Conservation (phyloP, 2,888 invertebrate species). For the Plebejus anna region DNA sequence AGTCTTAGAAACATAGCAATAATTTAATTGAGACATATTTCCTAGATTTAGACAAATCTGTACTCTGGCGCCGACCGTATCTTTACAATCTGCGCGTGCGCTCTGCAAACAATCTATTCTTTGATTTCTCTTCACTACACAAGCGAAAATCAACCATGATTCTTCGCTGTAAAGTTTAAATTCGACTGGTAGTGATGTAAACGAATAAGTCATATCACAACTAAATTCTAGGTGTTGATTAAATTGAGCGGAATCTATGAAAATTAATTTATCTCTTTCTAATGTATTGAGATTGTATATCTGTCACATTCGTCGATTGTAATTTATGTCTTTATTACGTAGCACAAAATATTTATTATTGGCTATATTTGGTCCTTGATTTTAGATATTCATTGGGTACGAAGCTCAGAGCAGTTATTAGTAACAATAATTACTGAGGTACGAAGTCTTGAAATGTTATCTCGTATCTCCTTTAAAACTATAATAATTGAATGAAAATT, state of each 20-base stretch:
- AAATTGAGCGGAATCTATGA: constrained; percentile 44
- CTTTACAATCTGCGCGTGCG: constrained; percentile 58
- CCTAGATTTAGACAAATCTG: constrained; percentile 20
- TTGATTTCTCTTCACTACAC: constrained; percentile 46
- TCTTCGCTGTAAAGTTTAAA: constrained; percentile 13
- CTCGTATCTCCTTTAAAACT: not conserved
- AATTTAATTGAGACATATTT: constrained; percentile 16
- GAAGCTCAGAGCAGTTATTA: no score
- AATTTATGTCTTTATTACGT: constrained; percentile 37
- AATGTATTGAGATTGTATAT: constrained; percentile 41
- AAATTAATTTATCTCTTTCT: constrained; percentile 49
- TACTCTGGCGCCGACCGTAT: constrained; percentile 43
- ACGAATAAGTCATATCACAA: constrained; percentile 35
- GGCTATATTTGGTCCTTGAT: constrained; percentile 24
- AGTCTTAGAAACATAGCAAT: not conserved
- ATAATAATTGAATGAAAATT: not conserved
- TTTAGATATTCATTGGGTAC: not conserved
- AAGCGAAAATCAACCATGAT: constrained; percentile 36
- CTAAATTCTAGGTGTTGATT: constrained; percentile 40
- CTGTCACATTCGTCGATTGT: constrained; percentile 36
- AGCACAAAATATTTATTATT: constrained; percentile 32
- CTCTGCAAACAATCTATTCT: constrained; percentile 51
- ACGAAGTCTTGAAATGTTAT: not conserved
- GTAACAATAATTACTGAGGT: no score
- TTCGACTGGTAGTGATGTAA: constrained; percentile 15